phyloP scores from a whole-genome alignment of 2,797 vertebrate species.

The Babyrousa celebensis region DNA sequence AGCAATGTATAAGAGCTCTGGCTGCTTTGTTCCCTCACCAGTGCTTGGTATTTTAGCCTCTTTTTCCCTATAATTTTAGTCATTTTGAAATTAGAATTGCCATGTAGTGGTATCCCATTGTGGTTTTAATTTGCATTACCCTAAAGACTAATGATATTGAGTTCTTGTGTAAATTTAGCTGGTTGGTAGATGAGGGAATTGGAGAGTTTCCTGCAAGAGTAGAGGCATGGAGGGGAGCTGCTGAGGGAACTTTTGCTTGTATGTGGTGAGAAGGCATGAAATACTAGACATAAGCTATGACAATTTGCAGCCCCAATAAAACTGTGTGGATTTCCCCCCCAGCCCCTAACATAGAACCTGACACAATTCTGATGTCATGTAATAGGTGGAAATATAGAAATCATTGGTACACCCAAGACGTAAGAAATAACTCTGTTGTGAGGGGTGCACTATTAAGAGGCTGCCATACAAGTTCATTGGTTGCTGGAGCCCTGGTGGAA shows the following conservation, averaged over 20 bases:
- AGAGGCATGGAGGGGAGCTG: background rate
- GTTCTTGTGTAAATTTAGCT: background rate
- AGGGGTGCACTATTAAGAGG: background rate
- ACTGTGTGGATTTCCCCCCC: background rate
- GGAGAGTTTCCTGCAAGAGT: background rate
- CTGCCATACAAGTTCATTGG: too few relatives aligned
- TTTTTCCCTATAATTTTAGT: background rate
- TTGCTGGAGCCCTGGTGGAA: background rate
- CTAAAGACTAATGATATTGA: background rate
- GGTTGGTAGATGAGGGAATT: background rate
- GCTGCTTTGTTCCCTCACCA: background rate
- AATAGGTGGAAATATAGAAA: background rate
- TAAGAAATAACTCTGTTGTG: background rate
- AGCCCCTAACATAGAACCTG: background rate
- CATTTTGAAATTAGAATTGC: background rate
- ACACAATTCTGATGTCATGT: background rate
- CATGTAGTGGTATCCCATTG: background rate
- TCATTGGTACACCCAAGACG: background rate
- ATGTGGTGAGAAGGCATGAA: background rate
- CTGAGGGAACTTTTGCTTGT: background rate
- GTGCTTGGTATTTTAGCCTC: background rate
- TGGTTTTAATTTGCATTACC: background rate
- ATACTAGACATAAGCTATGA: background rate
- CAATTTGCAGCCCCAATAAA: background rate
- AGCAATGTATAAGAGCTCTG: background rate